Evolutionary conservation across 2,888 invertebrate species (phyloP).

Genomic region (Esperia sulphurella): DNA sequence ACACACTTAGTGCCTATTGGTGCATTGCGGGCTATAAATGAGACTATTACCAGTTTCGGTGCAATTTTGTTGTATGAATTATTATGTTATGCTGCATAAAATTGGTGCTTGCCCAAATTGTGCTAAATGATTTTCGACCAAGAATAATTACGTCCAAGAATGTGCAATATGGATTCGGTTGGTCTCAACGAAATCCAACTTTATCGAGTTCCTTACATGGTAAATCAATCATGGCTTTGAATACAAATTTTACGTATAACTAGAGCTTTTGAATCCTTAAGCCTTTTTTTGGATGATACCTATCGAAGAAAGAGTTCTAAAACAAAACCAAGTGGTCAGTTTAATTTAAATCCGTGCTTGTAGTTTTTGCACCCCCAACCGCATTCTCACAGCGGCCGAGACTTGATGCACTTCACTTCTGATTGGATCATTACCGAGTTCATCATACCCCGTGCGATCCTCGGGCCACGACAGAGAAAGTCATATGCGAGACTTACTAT

Average conservation of each 20-base stretch:
- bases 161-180: neutral
- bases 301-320: conserved; percentile 39
- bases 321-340: conserved; percentile 67
- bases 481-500: conserved; percentile 23
- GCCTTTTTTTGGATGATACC: neutral
- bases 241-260: no score
- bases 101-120: conserved; percentile 18
- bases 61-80: conserved; percentile 46
- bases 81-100: conserved; percentile 29
- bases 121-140: conserved; percentile 6
- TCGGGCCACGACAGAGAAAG: conserved; percentile 59
- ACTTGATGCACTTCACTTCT: conserved; percentile 77
- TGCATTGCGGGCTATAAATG: conserved; percentile 56
- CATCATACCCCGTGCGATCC: conserved; percentile 77
- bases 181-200: neutral
- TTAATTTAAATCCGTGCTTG: conserved; percentile 74
- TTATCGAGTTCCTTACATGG: no score
- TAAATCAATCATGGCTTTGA: no score
- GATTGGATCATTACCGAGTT: conserved; percentile 80
- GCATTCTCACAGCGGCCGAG: conserved; percentile 76
- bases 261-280: no score
- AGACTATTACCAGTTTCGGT: conserved; percentile 48
- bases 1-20: conserved; percentile 63
- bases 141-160: conserved; percentile 2
- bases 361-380: conserved; percentile 78